A percentile compares a stretch with the other conserved stretches of the same genome.
phyloP scores from a whole-genome alignment of 2,888 invertebrate species.

The Theretra japonica region DNA sequence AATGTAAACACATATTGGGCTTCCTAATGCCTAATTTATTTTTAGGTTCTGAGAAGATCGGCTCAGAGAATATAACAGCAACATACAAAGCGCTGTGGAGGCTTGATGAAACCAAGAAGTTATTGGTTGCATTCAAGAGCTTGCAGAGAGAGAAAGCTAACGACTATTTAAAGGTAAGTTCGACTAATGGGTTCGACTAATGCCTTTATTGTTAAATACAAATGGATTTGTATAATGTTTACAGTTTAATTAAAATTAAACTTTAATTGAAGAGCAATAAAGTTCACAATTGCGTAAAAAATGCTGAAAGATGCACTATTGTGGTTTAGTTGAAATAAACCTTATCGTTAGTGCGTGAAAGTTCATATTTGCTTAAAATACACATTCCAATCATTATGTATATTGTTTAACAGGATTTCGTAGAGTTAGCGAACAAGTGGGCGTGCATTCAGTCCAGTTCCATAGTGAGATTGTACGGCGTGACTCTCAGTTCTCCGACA shows the following conservation, averaged over 20 bases:
- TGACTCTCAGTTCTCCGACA: slow-evolving; percentile 90
- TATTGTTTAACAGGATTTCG: slow-evolving; percentile 86
- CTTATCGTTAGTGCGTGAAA: too few species aligned
- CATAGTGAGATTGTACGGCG: slow-evolving; percentile 90
- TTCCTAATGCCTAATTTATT: slow-evolving; percentile 32
- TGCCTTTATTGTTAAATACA: too few species aligned
- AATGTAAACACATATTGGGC: too few species aligned
- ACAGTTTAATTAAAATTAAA: too few species aligned
- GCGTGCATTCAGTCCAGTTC: slow-evolving; percentile 90
- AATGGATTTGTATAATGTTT: too few species aligned
- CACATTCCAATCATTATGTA: too few species aligned
- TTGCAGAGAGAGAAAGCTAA: slow-evolving; percentile 87
- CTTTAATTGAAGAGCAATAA: too few species aligned
- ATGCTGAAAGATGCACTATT: too few species aligned
- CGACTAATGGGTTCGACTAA: background rate
- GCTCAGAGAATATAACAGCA: slow-evolving; percentile 86
- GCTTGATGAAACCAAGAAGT: slow-evolving; percentile 89
- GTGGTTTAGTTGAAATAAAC: too few species aligned
- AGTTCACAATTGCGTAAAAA: too few species aligned
- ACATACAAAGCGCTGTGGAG: slow-evolving; percentile 92
- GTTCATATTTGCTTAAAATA: too few species aligned
- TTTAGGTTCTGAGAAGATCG: slow-evolving; percentile 85
- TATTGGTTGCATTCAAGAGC: slow-evolving; percentile 92
- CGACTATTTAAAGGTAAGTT: slow-evolving; percentile 85
- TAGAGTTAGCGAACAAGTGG: slow-evolving; percentile 91